Percentiles rank a stretch among this genome's conserved stretches.
Evolutionary conservation across 2,888 invertebrate genomes (phyloP).

Genomic region (Pseudolycoriella hygida): DNA sequence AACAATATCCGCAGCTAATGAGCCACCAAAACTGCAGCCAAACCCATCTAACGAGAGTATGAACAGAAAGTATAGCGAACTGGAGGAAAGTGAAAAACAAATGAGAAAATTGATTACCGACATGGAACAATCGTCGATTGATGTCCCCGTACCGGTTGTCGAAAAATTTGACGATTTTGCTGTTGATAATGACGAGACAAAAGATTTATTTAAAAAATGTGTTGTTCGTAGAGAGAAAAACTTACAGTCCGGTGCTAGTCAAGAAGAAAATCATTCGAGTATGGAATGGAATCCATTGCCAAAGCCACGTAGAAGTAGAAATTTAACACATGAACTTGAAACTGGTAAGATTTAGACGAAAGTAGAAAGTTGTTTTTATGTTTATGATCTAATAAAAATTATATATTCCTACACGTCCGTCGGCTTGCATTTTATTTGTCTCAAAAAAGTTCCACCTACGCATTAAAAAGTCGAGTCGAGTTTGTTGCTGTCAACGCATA

Average conservation of each 20-base stretch:
- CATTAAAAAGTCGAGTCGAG: too few species aligned
- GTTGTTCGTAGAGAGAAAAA: conserved; percentile 6
- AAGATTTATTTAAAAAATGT: conserved; percentile 21
- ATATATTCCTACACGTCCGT: too few species aligned
- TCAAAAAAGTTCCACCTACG: too few species aligned
- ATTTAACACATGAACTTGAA: conserved; percentile 9
- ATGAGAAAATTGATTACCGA: conserved; percentile 14
- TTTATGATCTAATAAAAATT: too few species aligned
- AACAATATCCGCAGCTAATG: background rate
- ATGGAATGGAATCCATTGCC: conserved; percentile 29
- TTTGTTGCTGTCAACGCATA: too few species aligned
- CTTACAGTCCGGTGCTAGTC: background rate
- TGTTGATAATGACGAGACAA: conserved; percentile 9
- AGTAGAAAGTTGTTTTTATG: too few species aligned
- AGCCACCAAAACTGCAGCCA: background rate
- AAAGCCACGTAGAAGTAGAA: conserved; percentile 25
- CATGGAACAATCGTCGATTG: conserved; percentile 9
- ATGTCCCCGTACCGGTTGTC: conserved; percentile 7
- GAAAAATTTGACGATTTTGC: conserved; percentile 6
- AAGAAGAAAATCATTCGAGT: conserved; percentile 14
- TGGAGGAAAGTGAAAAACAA: conserved; percentile 14
- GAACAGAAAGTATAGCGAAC: conserved; percentile 8
- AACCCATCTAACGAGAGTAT: conserved; percentile 5
- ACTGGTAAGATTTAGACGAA: background rate
- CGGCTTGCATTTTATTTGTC: too few species aligned